Base-by-base conservation (phyloP, 2,888 invertebrate genomes). In the Lithophane leautieri region DNA sequence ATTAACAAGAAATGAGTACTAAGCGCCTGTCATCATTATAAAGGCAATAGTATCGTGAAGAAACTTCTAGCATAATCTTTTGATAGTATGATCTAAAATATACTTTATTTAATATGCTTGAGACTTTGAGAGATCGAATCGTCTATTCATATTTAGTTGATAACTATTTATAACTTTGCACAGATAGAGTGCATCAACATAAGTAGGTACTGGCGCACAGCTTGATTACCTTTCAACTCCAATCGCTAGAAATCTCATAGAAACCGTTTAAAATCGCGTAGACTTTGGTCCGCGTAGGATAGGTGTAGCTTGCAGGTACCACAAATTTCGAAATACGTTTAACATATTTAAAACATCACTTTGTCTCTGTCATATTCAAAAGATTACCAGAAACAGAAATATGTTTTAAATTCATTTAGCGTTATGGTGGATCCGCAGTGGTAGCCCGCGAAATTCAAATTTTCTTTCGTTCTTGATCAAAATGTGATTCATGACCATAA, bases 21-120 rank as follows among this genome's bases (percentile, higher is more conserved):
- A 12, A 44, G 62, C 44, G 34, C 71, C 70, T 73, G 47, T 12
- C 22, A 42, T 25, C 50, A 50, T 60, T 28, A 16, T 50, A 25
- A 22, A 50, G 16, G 70, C 73, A 73, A 70, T 40, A 11, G 22
- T 70, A 47, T 19, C 40, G 14, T 9, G 4, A 19, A 16, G 22
- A 16, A 60, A n/a, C 40, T 70, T 70, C 4, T 40, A 11, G 34
- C 19, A 2, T 19, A 47, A 28, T 50, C 14, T 22, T 65, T 66
- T 50, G 14, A 65, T 65, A 19, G 47, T 25, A 28, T 28, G 22
- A 12, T 47, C 22, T 28, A 65, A 47, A 47, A 25, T 25, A 25
- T 19, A 19, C 8, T 19, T 25, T 65, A 7, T 44, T 44, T 19
- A 25, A 44, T 25, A 63, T 7, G 4, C 7, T 25, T 63, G n/a